Base-by-base conservation (phyloP, 2,113 vertebrate species). In the Nansenia antarctica region DNA sequence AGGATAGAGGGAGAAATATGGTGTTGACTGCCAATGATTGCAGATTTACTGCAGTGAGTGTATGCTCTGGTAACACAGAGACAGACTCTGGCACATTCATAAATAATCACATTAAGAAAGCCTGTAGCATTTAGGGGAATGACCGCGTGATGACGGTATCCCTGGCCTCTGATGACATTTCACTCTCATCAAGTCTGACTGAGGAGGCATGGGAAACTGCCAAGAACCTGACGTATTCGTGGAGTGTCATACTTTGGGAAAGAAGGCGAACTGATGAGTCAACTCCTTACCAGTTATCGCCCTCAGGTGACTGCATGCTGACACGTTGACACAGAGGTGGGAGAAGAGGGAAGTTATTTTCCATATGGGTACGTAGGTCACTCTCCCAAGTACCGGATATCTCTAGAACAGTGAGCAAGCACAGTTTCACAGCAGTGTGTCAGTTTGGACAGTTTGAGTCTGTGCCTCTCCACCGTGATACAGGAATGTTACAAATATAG, bases 401-500 rank as follows among this genome's bases (percentile, higher is more conserved):
- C 34, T n/a, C 29, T 8, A 22, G 69, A 55, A 76, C 62, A 22
- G 57, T 52, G 60, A 37, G 69, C 71, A 18, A 42, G 76, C 60
- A 49, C 27, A 8, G 35, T 76, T 78, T 90, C 74, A 2, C 88
- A 84, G 78, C 83, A 2, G 66, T 6, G 31, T 81, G 83, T 72
- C 61, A 82, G 31, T 76, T 89, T 74, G 89, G 87, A 82, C 82
- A 78, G 73, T n/a, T n/a, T 54, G 70, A 62, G 69, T 72, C 84
- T 87, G 77, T 85, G 87, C 77, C 81, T 85, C 70, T 5, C 71
- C 73, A 77, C 60, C 65, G 62, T 69, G 62, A 24, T 8, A 55
- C 49, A 29, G 72, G 67, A 64, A 77, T 76, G 85, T 81, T 72
- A 83, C 81, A 82, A 81, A 90, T 82, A 89, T 89, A 92, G 79